Evolutionary conservation across 2,797 vertebrate genomes (phyloP).

Genomic region (Siniperca undulata): DNA sequence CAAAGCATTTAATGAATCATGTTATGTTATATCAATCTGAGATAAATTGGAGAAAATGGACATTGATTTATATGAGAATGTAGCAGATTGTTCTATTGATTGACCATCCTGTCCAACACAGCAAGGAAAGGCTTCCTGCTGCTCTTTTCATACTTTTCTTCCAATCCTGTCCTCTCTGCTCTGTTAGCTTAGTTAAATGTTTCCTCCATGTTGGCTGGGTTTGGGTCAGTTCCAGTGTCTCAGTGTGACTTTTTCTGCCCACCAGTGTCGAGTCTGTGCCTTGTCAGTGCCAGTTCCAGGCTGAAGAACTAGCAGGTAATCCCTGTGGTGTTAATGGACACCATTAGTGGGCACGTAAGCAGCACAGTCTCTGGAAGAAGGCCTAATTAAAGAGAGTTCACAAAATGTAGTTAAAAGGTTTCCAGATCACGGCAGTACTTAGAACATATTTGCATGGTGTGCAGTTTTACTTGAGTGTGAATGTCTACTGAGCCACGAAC

Average conservation of each 20-base stretch:
- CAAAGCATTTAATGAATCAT: slow-evolving; percentile 30
- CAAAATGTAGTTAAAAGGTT: neutral
- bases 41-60: slow-evolving; percentile 47
- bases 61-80: slow-evolving; percentile 53
- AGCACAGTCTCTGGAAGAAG: slow-evolving; percentile 36
- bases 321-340: slow-evolving; percentile 69
- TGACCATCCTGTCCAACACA: slow-evolving; percentile 33
- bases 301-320: slow-evolving; percentile 56
- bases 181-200: slow-evolving; percentile 42
- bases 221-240: slow-evolving; percentile 54
- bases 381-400: slow-evolving; percentile 63
- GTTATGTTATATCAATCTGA: slow-evolving; percentile 31
- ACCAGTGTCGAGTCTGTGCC: slow-evolving; percentile 37
- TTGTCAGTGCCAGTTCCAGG: slow-evolving; percentile 44
- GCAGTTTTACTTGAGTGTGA: slow-evolving; percentile 23
- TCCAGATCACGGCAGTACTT: neutral
- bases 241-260: slow-evolving; percentile 36
- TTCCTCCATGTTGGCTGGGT: slow-evolving; percentile 42
- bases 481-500: slow-evolving; percentile 7
- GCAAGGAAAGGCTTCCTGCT: slow-evolving; percentile 33
- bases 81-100: slow-evolving; percentile 53
- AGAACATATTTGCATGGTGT: neutral
- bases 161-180: slow-evolving; percentile 29
- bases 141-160: slow-evolving; percentile 45
- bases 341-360: slow-evolving; percentile 65